Evolutionary conservation across 2,113 vertebrate genomes (phyloP).

Genomic region (Gopherus flavomarginatus): DNA sequence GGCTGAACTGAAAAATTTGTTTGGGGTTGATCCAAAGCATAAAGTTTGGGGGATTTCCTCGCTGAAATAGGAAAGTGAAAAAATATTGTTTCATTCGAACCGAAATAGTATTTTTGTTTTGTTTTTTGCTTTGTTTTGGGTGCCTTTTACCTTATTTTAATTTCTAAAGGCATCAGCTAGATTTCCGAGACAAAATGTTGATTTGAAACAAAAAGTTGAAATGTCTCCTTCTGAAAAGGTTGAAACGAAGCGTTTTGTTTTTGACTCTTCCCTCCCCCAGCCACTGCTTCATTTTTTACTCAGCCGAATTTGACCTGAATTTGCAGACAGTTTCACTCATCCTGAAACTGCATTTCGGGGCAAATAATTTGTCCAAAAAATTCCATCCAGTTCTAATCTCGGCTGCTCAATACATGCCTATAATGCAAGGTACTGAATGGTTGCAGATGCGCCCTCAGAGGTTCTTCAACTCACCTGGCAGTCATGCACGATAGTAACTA

Average conservation of each 20-base stretch:
- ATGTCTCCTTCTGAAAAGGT: neutral
- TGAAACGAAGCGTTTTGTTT: neutral
- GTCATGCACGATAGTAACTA: slow-evolving; percentile 94
- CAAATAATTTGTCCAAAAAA: neutral
- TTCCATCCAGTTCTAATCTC: neutral
- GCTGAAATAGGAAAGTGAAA: neutral
- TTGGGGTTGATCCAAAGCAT: neutral
- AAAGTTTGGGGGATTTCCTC: neutral
- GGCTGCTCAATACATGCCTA: neutral
- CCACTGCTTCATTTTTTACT: neutral
- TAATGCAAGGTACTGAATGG: neutral
- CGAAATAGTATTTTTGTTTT: neutral
- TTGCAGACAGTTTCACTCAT: neutral
- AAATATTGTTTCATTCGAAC: neutral
- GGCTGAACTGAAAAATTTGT: neutral
- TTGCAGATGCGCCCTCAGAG: neutral
- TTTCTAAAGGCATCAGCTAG: neutral
- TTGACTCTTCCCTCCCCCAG: too few species aligned
- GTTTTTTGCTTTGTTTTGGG: neutral
- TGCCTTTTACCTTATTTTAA: neutral
- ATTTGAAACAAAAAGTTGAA: neutral
- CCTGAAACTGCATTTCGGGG: neutral
- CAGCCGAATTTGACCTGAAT: neutral
- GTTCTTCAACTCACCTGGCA: slow-evolving; percentile 85
- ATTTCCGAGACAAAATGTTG: neutral